Percentiles rank a stretch among this genome's conserved stretches.
Evolutionary conservation across 2,797 vertebrate genomes (phyloP).

Genomic region (Falco naumanni): DNA sequence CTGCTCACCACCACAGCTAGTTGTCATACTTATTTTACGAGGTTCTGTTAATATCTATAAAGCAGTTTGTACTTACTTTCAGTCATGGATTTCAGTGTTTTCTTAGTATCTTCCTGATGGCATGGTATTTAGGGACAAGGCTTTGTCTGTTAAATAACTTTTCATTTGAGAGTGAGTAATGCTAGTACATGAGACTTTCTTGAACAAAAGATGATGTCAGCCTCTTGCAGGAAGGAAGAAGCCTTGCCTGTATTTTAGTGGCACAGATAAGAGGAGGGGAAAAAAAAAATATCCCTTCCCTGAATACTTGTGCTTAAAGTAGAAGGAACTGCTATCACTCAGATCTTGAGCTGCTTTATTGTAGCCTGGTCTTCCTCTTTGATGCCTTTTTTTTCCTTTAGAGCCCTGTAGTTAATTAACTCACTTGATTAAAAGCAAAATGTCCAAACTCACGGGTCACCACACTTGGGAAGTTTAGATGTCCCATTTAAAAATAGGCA

Average conservation of each 20-base stretch:
- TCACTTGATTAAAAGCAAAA: slow-evolving; percentile 44
- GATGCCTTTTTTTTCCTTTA: slow-evolving; percentile 13
- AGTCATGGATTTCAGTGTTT: neutral
- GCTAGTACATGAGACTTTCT: neutral
- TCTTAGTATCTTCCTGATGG: neutral
- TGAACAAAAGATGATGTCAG: slow-evolving; percentile 10
- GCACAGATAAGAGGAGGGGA: neutral
- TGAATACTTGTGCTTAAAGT: slow-evolving; percentile 34
- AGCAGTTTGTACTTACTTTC: neutral
- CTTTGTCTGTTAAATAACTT: neutral
- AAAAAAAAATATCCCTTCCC: neutral
- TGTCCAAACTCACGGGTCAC: slow-evolving; percentile 12
- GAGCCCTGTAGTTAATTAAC: slow-evolving; percentile 44
- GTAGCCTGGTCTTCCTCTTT: slow-evolving; percentile 51
- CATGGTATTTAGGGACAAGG: neutral
- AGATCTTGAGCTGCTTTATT: slow-evolving; percentile 47
- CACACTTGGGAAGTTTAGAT: slow-evolving; percentile 49
- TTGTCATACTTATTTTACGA: neutral
- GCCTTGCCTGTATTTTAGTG: neutral
- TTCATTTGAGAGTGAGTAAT: neutral
- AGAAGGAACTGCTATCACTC: slow-evolving; percentile 14
- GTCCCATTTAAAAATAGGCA: slow-evolving; percentile 51
- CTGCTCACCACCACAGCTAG: neutral
- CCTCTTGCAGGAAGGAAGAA: slow-evolving; percentile 37
- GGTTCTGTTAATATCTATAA: neutral